Base-by-base conservation (phyloP, 2,113 vertebrate genomes). In the Bungarus multicinctus region DNA sequence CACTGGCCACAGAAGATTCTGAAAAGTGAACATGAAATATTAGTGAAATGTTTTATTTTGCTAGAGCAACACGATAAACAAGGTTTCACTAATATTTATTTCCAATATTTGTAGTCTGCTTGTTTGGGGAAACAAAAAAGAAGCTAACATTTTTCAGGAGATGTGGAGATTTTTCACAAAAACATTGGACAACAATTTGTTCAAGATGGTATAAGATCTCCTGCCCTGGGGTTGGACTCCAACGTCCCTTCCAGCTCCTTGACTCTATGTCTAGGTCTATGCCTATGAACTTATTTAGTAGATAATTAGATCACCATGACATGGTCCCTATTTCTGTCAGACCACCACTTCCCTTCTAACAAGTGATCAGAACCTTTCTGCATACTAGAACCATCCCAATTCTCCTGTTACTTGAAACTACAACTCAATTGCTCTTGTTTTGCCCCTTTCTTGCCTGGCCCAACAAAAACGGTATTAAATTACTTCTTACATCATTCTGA, bases 1-100 rank as follows among this genome's bases (percentile, higher is more conserved):
- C 47, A 85, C 64, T 95, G 57, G 93, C 54, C 87, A 95, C 91
- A 0, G 92, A 64, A 0, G 94, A 54, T 30, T 92, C 95, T 27
- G 92, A 39, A 93, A 85, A 53, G 0, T 5, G 22, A 74, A 90
- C n/a, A 90, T 11, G 0, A 86, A 52, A 89, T 39, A 34, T 47
- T 47, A 47, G 47, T 47, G 47, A 47, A 47, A n/a, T 39, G 74
- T 64, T 81, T 53, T 39, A 23, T 30, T 85, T 52, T 20, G 6
- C 6, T 2, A 74, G 7, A 20, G 43, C 23, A 55, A 25, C 58
- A 89, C 5, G 14, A 1, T 39, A 74, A 50, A 43, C 18, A 12
- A 90, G 90, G 4, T 20, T 81, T 50, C 4, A 30, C 30, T 54
- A 53, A 22, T 43, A 22, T 53, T 34, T 64, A 25, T 87, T 87